phyloP scores from a whole-genome alignment of 2,888 invertebrate species.

The Trissonchulus latispiculum region DNA sequence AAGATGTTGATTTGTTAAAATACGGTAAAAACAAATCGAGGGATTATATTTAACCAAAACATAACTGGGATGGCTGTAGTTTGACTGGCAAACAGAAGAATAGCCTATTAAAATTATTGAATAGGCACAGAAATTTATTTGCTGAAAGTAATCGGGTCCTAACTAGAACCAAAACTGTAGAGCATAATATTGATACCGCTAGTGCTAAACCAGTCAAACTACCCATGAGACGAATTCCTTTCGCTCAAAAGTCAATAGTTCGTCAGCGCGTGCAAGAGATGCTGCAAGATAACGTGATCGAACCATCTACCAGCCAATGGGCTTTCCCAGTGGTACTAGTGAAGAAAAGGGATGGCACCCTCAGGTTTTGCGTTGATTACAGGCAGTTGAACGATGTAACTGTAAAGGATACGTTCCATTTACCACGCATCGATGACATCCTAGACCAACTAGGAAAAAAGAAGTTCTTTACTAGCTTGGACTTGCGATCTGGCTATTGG shows the following conservation, averaged over 20 bases:
- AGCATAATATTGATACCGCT: background rate
- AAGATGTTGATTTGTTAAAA: too few species aligned
- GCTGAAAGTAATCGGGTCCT: background rate
- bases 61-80: too few species aligned
- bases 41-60: too few species aligned
- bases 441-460: background rate
- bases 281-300: background rate
- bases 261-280: background rate
- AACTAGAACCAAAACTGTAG: background rate
- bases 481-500: slow-evolving; percentile 24
- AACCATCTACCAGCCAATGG: background rate
- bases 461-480: slow-evolving; percentile 19
- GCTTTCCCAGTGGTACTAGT: background rate
- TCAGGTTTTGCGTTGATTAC: slow-evolving; percentile 11
- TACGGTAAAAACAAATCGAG: too few species aligned
- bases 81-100: too few species aligned
- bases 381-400: background rate
- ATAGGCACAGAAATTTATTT: too few species aligned
- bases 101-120: too few species aligned
- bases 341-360: background rate
- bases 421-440: slow-evolving; percentile 14
- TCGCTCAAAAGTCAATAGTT: background rate
- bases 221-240: background rate
- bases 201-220: background rate
- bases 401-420: background rate